These are phyloP conservation scores for Temnopleurus reevesii DNA, from an alignment of 53 echinoderm and acorn worm species.

Conservation along the genomic window DNA sequence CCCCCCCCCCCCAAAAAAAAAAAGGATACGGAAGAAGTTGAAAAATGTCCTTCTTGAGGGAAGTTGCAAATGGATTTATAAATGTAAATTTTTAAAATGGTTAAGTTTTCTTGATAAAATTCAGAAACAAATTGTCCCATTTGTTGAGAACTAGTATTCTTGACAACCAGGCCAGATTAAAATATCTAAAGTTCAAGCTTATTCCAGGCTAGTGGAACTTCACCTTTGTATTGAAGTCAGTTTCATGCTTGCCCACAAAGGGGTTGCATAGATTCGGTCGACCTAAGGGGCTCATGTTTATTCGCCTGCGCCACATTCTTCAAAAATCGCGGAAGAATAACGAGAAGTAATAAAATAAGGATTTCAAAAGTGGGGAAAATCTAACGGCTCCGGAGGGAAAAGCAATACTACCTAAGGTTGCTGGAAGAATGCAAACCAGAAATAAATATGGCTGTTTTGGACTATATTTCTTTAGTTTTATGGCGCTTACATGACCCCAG, in stretches of 20 bases:
- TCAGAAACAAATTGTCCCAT: too few relatives aligned
- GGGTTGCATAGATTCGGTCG: not conserved
- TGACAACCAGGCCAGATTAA: too few relatives aligned
- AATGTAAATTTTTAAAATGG: too few relatives aligned
- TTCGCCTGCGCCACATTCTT: constrained; percentile 1
- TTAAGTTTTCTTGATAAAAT: too few relatives aligned
- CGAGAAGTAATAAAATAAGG: constrained; percentile 23
- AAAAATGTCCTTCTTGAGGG: too few relatives aligned
- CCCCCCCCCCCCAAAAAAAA: too few relatives aligned
- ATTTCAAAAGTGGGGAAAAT: constrained; percentile 14
- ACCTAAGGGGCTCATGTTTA: not conserved
- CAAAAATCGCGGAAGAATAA: not conserved
- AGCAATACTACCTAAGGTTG: not conserved
- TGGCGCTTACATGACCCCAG: not conserved
- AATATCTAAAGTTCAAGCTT: too few relatives aligned
- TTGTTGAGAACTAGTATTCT: too few relatives aligned
- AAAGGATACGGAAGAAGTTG: too few relatives aligned
- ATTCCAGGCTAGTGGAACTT: too few relatives aligned
- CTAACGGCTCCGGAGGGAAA: constrained; percentile 27
- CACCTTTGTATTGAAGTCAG: constrained; percentile 36
- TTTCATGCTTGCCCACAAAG: constrained; percentile 16
- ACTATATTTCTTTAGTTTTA: constrained; percentile 1
- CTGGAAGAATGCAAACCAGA: constrained; percentile 27
- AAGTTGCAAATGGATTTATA: too few relatives aligned
- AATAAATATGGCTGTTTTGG: constrained; percentile 9